Evolutionary conservation across 2,113 vertebrate species (phyloP).

Genomic region (Butorides virescens): DNA sequence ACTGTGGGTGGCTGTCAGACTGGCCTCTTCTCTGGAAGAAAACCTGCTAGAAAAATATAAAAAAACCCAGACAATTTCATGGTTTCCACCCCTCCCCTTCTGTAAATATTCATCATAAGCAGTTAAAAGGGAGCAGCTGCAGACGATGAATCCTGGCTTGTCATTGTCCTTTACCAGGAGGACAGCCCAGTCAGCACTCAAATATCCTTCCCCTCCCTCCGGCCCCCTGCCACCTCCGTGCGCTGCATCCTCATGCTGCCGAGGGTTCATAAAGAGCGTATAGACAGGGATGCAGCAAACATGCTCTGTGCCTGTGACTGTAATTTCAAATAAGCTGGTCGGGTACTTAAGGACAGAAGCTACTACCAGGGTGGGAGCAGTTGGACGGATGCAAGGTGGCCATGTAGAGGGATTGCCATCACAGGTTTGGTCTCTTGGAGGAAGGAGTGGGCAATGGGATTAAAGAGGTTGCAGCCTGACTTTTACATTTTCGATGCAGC

Average conservation of each 20-base stretch:
- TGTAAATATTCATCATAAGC: background rate
- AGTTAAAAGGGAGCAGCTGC: background rate
- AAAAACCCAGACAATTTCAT: background rate
- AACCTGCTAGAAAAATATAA: background rate
- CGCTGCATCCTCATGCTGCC: background rate
- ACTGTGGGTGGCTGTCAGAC: background rate
- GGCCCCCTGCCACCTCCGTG: background rate
- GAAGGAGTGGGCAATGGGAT: background rate
- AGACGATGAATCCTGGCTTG: background rate
- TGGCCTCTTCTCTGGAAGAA: background rate
- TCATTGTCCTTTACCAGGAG: background rate
- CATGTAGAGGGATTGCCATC: background rate
- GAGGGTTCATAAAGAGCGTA: background rate
- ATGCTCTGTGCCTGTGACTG: background rate
- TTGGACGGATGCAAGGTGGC: background rate
- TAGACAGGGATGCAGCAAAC: background rate
- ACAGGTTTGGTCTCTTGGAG: background rate
- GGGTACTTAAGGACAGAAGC: background rate
- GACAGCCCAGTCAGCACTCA: background rate
- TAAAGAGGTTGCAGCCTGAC: background rate
- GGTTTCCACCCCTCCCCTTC: background rate
- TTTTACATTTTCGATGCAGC: background rate
- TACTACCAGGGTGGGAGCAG: background rate
- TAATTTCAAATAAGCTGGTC: background rate
- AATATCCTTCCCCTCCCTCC: background rate